phyloP scores from a whole-genome alignment of 2,888 invertebrate genomes.

The Idaea biselata region DNA sequence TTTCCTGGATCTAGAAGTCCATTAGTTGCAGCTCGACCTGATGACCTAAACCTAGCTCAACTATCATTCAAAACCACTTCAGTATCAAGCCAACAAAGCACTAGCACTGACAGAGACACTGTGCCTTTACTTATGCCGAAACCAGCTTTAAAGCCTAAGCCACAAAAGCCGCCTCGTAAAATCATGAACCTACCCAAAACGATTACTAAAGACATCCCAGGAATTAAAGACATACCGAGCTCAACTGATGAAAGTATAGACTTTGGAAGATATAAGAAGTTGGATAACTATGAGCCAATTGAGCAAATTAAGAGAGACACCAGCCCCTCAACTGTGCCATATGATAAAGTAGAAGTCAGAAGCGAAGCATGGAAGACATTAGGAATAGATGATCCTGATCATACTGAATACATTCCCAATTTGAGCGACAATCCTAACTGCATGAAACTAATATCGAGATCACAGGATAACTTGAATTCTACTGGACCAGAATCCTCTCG shows the following conservation, averaged over 20 bases:
- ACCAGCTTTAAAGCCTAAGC: constrained; percentile 82
- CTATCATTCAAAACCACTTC: constrained; percentile 71
- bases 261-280: constrained; percentile 76
- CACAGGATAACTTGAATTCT: constrained; percentile 72
- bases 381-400: constrained; percentile 87
- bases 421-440: constrained; percentile 70
- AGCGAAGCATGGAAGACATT: constrained; percentile 91
- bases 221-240: constrained; percentile 57
- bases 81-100: constrained; percentile 64
- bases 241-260: constrained; percentile 70
- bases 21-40: constrained; percentile 82
- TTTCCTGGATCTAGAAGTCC: constrained; percentile 92
- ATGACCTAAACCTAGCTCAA: constrained; percentile 70
- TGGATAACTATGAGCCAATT: constrained; percentile 77
- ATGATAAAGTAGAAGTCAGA: constrained; percentile 88
- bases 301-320: constrained; percentile 73
- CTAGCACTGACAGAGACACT: constrained; percentile 61
- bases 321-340: constrained; percentile 75
- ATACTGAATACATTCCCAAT: constrained; percentile 82
- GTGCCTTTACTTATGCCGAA: constrained; percentile 75
- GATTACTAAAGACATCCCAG: constrained; percentile 54
- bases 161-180: constrained; percentile 83
- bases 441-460: constrained; percentile 74
- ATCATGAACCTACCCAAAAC: constrained; percentile 69
- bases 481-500: constrained; percentile 75